These are phyloP conservation scores for Sesia bembeciformis DNA, from an alignment of 2,888 invertebrate species.

Conservation along the genomic window DNA sequence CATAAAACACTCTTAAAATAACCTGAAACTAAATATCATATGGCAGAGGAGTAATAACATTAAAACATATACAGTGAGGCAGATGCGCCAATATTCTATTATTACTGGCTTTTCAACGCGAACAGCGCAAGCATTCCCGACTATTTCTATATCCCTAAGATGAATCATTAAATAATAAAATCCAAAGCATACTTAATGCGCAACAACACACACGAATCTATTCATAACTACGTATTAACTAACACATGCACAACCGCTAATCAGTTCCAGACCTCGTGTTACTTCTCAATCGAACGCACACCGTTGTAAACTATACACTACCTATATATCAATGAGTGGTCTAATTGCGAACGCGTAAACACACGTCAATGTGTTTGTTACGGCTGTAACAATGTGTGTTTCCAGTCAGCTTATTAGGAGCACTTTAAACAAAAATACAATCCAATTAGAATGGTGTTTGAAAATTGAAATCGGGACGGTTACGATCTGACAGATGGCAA, in stretches of 20 bases:
- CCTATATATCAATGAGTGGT: slow-evolving; percentile 62
- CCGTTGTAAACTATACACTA: slow-evolving; percentile 20
- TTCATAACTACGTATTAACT: slow-evolving; percentile 54
- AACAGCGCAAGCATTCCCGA: slow-evolving; percentile 65
- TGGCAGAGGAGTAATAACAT: slow-evolving; percentile 60
- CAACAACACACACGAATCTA: slow-evolving; percentile 57
- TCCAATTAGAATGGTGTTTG: slow-evolving; percentile 67
- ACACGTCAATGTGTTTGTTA: slow-evolving; percentile 57
- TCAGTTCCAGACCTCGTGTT: slow-evolving; percentile 60
- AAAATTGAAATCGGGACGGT: slow-evolving; percentile 63
- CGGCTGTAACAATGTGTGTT: slow-evolving; percentile 61
- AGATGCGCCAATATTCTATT: slow-evolving; percentile 73
- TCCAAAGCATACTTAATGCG: slow-evolving; percentile 72
- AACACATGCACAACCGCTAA: slow-evolving; percentile 58
- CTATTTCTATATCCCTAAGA: slow-evolving; percentile 73
- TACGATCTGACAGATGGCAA: slow-evolving; percentile 67
- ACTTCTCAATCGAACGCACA: slow-evolving; percentile 55
- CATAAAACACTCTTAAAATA: slow-evolving; percentile 64
- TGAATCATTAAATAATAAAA: slow-evolving; percentile 76
- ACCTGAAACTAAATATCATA: slow-evolving; percentile 58
- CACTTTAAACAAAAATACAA: slow-evolving; percentile 69
- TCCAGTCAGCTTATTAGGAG: slow-evolving; percentile 59
- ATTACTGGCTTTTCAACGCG: slow-evolving; percentile 69
- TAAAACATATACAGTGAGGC: slow-evolving; percentile 65
- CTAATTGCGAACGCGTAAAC: slow-evolving; percentile 70